Evolutionary conservation across 2,113 vertebrate species (phyloP), one percentile per base, ranked within the genome.

Genomic region (Mixornis gularis): DNA sequence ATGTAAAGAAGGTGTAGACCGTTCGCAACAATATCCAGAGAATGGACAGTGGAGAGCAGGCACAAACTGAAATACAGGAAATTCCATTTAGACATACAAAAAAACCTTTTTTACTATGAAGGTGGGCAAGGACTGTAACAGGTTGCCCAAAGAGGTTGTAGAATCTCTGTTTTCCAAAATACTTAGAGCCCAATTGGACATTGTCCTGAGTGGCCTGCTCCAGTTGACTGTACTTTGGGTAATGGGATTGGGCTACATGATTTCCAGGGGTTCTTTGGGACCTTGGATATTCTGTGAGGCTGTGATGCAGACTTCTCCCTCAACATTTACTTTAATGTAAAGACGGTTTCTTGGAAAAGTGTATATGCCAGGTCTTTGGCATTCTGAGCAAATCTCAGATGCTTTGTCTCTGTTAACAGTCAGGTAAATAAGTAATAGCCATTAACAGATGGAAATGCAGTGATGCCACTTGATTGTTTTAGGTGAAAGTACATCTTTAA

Each of bases 131-230:
- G 63, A 56, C 24, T 76, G 44, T 62, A 69, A 52, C 49, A 56
- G 19, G 26, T 79, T 82, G 32, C 53, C 43, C 15, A 52, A 34
- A 56, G 68, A 60, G 19, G 1, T 60, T 56, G n/a, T 34, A 22
- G 46, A 36, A 40, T 70, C 18, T 77, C 12, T 9, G 3, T 79
- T 40, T 70, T 74, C 10, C 1, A 1, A 40, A 58, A 36, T 69
- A 27, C 12, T 70, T 2, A 1, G 12, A 81, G 36, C 40, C 20
- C 29, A 56, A 0, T 0, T 65, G 52, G 20, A 55, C 7, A 1
- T 51, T 55, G 43, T 66, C 32, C 56, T 68, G 65, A 70, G 32
- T 2, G 3, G 19, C 30, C 49, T 74, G 48, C 24, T 87, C 4
- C 38, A 22, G 26, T 10, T 74, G 40, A 11, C 27, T 36, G 24